Evolutionary conservation across 2,888 invertebrate species (phyloP).

Genomic region (Lithophane semibrunnea): DNA sequence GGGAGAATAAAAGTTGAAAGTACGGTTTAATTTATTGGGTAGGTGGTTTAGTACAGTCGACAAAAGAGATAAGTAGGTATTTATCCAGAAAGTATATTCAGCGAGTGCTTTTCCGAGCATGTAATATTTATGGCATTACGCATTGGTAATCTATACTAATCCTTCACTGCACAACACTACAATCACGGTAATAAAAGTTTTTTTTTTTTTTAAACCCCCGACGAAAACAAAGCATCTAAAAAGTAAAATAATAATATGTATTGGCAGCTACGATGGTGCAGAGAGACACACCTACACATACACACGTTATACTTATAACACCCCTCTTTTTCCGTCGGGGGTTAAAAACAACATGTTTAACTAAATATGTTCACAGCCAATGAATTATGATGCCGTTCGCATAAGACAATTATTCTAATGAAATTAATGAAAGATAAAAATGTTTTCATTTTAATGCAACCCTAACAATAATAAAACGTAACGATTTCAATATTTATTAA

Average conservation of each 20-base stretch:
- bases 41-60: background rate
- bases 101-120: background rate
- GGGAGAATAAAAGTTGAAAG: conserved; percentile 27
- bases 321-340: too few species aligned
- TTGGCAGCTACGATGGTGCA: too few species aligned
- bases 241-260: too few species aligned
- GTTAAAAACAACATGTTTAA: too few species aligned
- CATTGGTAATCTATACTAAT: background rate
- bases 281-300: too few species aligned
- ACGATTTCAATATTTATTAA: background rate
- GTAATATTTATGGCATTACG: background rate
- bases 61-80: conserved; percentile 5
- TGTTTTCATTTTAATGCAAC: background rate
- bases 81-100: background rate
- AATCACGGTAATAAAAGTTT: too few species aligned
- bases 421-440: background rate
- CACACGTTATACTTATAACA: too few species aligned
- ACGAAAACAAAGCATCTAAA: too few species aligned
- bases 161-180: too few species aligned
- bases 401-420: background rate
- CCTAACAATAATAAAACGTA: background rate
- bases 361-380: background rate
- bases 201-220: too few species aligned
- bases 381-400: background rate
- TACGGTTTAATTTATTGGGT: background rate